Conservation (phyloP, 1,140 invertebrate species). For the Tetramorium alpestre region DNA sequence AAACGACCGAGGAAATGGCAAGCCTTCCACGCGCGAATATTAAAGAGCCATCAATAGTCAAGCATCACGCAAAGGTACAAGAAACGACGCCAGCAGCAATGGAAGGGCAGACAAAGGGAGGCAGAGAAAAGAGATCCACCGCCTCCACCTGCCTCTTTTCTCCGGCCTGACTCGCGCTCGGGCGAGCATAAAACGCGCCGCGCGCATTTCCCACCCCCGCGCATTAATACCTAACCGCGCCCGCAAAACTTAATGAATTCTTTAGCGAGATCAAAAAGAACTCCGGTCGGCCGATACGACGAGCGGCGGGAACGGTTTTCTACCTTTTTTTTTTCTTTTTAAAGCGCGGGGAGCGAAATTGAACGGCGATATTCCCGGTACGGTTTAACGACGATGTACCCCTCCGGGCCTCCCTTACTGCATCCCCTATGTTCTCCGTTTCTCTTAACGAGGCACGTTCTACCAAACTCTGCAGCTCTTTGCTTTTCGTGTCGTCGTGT, state of each 20-base stretch:
- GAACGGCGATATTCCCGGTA: slow-evolving; percentile 75
- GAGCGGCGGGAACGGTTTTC: slow-evolving; percentile 29
- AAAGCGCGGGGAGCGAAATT: slow-evolving; percentile 70
- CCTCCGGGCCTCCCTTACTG: slow-evolving; percentile 59
- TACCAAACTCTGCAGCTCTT: slow-evolving; percentile 55
- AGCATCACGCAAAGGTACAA: slow-evolving; percentile 58
- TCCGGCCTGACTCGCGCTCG: slow-evolving; percentile 60
- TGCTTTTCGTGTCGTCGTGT: not conserved
- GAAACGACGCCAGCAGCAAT: slow-evolving; percentile 59
- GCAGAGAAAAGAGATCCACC: slow-evolving; percentile 68
- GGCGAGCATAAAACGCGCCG: slow-evolving; percentile 71
- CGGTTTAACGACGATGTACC: slow-evolving; percentile 74
- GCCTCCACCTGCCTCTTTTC: slow-evolving; percentile 65
- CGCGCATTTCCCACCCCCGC: slow-evolving; percentile 73
- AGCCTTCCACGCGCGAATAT: slow-evolving; percentile 41
- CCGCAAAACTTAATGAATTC: slow-evolving; percentile 81
- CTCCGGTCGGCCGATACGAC: slow-evolving; percentile 68
- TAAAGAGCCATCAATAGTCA: slow-evolving; percentile 72
- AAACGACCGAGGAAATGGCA: slow-evolving; percentile 29
- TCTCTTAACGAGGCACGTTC: slow-evolving; percentile 74
- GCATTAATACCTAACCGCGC: slow-evolving; percentile 80
- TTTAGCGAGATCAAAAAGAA: slow-evolving; percentile 81
- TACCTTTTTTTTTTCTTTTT: slow-evolving; percentile 50
- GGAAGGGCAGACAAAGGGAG: slow-evolving; percentile 64
- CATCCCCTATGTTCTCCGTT: slow-evolving; percentile 69